Conservation (phyloP, 2,888 invertebrate genomes). For the Notocelia uddmanniana region DNA sequence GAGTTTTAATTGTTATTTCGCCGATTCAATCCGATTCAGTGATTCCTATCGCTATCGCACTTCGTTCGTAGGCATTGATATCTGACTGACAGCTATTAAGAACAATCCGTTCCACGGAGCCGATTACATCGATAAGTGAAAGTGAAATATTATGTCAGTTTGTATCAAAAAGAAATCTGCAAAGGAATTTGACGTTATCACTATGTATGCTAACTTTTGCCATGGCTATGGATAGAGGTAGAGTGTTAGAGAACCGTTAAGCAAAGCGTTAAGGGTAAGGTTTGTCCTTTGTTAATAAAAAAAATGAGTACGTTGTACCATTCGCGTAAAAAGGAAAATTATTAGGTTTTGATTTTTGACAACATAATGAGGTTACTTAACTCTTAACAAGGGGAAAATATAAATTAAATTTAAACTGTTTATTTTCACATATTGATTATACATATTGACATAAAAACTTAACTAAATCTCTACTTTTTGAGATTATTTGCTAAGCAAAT, state of each 20-base stretch:
- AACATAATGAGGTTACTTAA: too few species aligned
- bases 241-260: neutral
- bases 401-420: too few species aligned
- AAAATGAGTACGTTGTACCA: too few species aligned
- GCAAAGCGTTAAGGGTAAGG: neutral
- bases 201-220: neutral
- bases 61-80: conserved; percentile 29
- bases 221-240: neutral
- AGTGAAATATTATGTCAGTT: conserved; percentile 50
- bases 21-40: neutral
- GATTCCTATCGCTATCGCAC: conserved; percentile 8
- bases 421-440: too few species aligned
- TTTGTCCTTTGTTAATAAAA: too few species aligned
- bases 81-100: conserved; percentile 45
- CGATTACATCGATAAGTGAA: conserved; percentile 57
- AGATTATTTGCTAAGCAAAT: too few species aligned
- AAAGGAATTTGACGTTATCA: conserved; percentile 4
- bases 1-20: conserved; percentile 32
- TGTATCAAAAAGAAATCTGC: conserved; percentile 42
- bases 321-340: too few species aligned
- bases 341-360: too few species aligned
- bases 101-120: conserved; percentile 55
- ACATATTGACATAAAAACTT: too few species aligned
- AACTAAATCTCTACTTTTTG: too few species aligned
- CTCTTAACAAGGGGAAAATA: too few species aligned